phyloP scores from a whole-genome alignment of 2,113 vertebrate genomes.

The Aphyosemion australe region DNA sequence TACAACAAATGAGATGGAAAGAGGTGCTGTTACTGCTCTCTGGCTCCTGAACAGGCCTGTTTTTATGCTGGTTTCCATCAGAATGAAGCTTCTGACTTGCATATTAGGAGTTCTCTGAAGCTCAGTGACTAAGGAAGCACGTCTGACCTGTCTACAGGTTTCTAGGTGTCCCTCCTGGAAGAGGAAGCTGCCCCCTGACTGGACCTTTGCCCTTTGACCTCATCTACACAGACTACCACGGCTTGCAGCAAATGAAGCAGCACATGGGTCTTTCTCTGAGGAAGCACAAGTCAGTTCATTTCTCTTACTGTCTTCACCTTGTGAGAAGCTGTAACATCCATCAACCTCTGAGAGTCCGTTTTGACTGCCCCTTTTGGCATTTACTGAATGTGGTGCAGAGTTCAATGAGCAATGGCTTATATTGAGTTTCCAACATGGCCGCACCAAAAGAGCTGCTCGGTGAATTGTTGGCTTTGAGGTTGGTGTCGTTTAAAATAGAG shows the following conservation, averaged over 20 bases:
- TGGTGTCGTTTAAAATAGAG: no score
- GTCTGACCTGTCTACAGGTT: conserved; percentile 77
- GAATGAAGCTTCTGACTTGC: background rate
- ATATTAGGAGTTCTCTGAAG: background rate
- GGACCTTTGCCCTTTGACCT: conserved; percentile 92
- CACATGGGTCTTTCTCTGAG: conserved; percentile 97
- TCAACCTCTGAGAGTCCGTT: no score
- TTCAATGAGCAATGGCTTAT: no score
- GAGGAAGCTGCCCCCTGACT: conserved; percentile 93
- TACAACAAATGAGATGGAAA: background rate
- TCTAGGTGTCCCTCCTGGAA: conserved; percentile 94
- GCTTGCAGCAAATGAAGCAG: conserved; percentile 96
- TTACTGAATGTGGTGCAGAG: no score
- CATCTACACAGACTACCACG: conserved; percentile 97
- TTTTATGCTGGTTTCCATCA: no score
- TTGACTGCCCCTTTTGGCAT: no score
- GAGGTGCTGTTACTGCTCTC: background rate
- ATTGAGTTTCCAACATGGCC: no score
- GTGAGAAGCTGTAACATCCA: no score
- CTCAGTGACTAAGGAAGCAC: no score
- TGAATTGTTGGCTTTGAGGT: no score
- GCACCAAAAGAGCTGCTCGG: no score
- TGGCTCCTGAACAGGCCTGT: no score
- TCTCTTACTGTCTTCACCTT: background rate
- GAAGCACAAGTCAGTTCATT: conserved; percentile 89